Evolutionary conservation across 2,113 vertebrate genomes (phyloP).

Genomic region (Acrocephalus arundinaceus): DNA sequence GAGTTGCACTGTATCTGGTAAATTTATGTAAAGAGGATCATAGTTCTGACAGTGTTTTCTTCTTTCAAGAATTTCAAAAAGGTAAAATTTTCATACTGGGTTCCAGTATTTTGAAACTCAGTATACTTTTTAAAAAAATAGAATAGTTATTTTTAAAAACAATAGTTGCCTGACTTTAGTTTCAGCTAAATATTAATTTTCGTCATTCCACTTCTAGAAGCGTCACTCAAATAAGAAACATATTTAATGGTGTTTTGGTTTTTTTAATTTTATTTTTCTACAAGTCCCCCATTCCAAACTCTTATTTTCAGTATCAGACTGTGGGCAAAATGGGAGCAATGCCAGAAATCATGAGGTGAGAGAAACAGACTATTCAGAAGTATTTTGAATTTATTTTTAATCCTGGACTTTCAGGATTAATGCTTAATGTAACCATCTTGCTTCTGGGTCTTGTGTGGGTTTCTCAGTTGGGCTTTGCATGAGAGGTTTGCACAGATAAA

Average conservation of each 20-base stretch:
- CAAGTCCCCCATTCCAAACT: not conserved
- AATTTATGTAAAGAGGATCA: not conserved
- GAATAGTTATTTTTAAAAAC: not conserved
- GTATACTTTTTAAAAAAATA: rapidly evolving
- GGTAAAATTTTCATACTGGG: not conserved
- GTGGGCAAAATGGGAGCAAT: not conserved
- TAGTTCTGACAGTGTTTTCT: not conserved
- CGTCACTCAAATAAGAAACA: not conserved
- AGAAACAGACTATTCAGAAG: not conserved
- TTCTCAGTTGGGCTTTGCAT: not conserved
- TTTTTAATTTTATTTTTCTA: not conserved
- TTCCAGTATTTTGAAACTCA: not conserved
- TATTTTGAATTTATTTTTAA: not conserved
- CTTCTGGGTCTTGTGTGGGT: not conserved
- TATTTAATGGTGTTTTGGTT: rapidly evolving
- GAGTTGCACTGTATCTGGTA: not conserved
- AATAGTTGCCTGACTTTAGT: not conserved
- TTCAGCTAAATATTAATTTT: not conserved
- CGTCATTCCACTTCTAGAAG: not conserved
- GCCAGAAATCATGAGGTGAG: not conserved
- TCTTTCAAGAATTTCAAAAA: not conserved
- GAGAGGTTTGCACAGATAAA: not conserved
- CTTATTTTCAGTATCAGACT: not conserved
- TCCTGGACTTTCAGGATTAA: not conserved
- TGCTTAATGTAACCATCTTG: not conserved